Base-by-base conservation (phyloP, 2,888 invertebrate genomes). In the Hipparchia sbordonii region DNA sequence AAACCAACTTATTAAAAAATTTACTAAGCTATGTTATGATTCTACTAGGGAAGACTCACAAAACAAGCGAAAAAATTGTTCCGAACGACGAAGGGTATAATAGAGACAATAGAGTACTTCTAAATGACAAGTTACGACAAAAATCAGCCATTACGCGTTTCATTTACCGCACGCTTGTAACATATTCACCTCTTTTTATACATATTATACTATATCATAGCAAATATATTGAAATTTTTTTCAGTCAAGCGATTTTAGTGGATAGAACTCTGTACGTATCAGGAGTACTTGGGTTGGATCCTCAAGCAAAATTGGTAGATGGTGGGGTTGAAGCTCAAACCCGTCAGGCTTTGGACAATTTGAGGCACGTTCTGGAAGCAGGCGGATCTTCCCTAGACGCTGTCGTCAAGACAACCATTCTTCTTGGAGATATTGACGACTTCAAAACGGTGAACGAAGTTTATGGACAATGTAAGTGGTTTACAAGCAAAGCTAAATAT, bases 351-450 rank as follows among this genome's bases (percentile, higher is more conserved):
- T 92, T 98, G 71, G 94, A 95, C 78, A 98, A 98, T 87, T 94
- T 98, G 84, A 96, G 96, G 71, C 95, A 95, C 72, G 95, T 98
- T 71, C 91, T 98, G 52, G 95, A 95, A 80, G 97, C 96, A 1
- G 96, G 96, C 76, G 95, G 97, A 79, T 95, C 96, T 1, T 95
- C 95, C 39, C 94, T 95, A 72, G 95, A 95, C 65, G 96, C 96
- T 74, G 98, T 98, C 75, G 95, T 98, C 23, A 98, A 98, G 89
- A 96, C 96, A 45, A 98, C 98, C 0, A 95, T 99, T 56, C 95
- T 98, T 72, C 90, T 99, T 7, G 95, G 95, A 73, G 96, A 97
- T 84, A 96, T 98, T 63, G 95, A 96, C 72, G 97, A 98, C 87
- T 98, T 97, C 87, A 94, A 94, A 61, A 94, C 93, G 7, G 96